These are phyloP conservation scores for Zalophus californianus DNA, from an alignment of 2,797 vertebrate species.

Conservation along the genomic window DNA sequence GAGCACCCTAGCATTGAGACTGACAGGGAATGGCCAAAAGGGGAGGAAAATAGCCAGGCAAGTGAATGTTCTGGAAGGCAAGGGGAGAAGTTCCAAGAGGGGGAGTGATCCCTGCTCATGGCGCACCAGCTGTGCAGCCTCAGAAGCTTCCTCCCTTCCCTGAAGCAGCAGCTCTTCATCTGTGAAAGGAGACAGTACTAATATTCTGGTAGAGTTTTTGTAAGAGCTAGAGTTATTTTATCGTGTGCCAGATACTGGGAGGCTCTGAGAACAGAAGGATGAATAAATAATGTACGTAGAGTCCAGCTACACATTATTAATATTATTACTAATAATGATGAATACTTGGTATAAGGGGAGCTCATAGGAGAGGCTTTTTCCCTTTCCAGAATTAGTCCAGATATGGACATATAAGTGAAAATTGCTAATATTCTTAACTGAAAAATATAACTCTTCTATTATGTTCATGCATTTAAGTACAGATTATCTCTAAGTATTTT, in stretches of 20 bases:
- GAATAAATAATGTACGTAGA: not conserved
- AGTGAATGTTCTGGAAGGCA: not conserved
- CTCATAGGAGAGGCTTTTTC: not conserved
- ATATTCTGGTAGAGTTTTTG: not conserved
- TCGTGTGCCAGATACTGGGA: not conserved
- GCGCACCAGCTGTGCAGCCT: not conserved
- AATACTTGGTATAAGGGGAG: not conserved
- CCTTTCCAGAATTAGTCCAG: constrained; percentile 8
- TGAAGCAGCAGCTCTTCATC: not conserved
- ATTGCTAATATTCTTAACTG: not conserved
- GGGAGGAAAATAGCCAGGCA: not conserved
- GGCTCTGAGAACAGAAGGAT: not conserved
- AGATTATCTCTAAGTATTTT: not conserved
- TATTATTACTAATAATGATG: not conserved
- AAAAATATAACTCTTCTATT: not conserved
- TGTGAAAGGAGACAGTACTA: not conserved
- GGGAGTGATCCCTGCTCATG: not conserved
- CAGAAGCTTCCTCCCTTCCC: not conserved
- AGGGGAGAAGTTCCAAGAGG: not conserved
- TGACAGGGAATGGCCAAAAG: not conserved
- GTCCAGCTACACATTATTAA: not conserved
- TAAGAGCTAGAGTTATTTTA: not conserved
- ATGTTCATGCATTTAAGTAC: not conserved
- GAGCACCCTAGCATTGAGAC: not conserved
- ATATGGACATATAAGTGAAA: not conserved